phyloP scores from a whole-genome alignment of 2,888 invertebrate species.

The Oconnorella tubifera region DNA sequence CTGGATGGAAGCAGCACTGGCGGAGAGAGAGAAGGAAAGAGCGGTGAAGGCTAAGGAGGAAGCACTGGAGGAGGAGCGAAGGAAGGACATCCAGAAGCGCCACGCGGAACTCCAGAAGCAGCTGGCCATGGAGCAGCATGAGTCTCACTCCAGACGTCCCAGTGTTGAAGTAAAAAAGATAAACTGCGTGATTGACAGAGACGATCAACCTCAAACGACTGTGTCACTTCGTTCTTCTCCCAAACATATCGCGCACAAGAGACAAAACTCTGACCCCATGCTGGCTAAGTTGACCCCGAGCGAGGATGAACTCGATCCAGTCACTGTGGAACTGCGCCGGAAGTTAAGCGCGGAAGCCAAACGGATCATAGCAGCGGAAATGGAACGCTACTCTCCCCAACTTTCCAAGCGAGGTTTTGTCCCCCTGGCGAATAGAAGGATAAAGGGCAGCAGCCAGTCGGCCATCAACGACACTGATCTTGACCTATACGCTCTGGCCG shows the following conservation, averaged over 20 bases:
- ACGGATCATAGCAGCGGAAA: conserved; percentile 3
- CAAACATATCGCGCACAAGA: conserved; percentile 56
- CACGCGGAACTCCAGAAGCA: conserved; percentile 7
- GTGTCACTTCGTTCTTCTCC: neutral
- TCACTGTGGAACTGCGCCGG: conserved; percentile 30
- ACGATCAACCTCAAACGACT: neutral
- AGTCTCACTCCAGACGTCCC: neutral
- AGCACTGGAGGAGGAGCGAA: neutral
- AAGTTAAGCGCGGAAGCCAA: conserved; percentile 21
- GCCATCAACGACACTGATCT: neutral
- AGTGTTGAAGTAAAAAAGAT: neutral
- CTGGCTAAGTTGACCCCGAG: conserved; percentile 60
- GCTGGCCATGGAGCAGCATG: neutral
- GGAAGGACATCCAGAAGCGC: conserved; percentile 7
- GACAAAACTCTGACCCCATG: conserved; percentile 62
- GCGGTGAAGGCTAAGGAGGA: conserved; percentile 10
- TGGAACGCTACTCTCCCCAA: conserved; percentile 10
- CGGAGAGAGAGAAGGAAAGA: conserved; percentile 28
- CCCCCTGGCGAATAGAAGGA: neutral
- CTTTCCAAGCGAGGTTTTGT: neutral
- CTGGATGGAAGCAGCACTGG: conserved; percentile 44
- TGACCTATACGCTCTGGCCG: neutral
- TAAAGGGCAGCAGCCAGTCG: neutral
- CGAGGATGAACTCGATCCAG: conserved; percentile 58
- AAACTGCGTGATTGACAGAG: neutral